Evolutionary conservation across 2,797 vertebrate genomes (phyloP), one percentile per base, ranked within the genome.

Genomic region (Anniella stebbinsi): DNA sequence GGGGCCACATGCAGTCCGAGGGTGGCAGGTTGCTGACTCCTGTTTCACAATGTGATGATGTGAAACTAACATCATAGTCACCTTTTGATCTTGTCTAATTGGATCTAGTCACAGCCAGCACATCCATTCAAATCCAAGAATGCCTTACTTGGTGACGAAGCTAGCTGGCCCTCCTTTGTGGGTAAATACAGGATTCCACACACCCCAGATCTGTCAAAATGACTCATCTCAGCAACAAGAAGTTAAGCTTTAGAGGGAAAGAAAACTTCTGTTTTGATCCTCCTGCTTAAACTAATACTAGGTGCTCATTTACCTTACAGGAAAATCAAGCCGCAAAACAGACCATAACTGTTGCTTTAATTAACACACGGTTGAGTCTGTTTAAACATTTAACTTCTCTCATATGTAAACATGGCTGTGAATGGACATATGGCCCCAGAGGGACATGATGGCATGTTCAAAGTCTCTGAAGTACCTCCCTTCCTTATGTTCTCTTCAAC

Each of bases 371-470:
- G 67, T 6, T 72, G 30, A 3, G 41, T 76, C 87, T 73, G 38
- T 90, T 86, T 83, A 6, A 73, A 87, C 87, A 78, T 60, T 86
- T 88, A 13, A 82, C 83, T 90, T 51, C 13, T 83, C 86, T 91
- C 87, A 38, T 90, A 84, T 15, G 85, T 87, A 93, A 89, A 54
- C 41, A 36, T 2, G 41, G 51, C 38, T 30, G 57, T 3, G 38
- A 45, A 70, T 11, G 73, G 80, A 73, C 41, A 67, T 81, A 77
- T 10, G 76, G 76, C 75, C 72, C 72, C 75, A 38, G 10, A 89
- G 38, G 90, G 77, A 87, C 30, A 77, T 45, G 83, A 63, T 41
- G 57, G 66, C 28, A 30, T 6, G 80, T 75, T 86, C 75, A 54
- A 41, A 57, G 36, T 12, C 25, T 51, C 70, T 66, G 38, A 83